Evolutionary conservation across 2,797 vertebrate genomes (phyloP), one percentile per base, ranked within the genome.

Genomic region (Pseudochromis fuscus): DNA sequence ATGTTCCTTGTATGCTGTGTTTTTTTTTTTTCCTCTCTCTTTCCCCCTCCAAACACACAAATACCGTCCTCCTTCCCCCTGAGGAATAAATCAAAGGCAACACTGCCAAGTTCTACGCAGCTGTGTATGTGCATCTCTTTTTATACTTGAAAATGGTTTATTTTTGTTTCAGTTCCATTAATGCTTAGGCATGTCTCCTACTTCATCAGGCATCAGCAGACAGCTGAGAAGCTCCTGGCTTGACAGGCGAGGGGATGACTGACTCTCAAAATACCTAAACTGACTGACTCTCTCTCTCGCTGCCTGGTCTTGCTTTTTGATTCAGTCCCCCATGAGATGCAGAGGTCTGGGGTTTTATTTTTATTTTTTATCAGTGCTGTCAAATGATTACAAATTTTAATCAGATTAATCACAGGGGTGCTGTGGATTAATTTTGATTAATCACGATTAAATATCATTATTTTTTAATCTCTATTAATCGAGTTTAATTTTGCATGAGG

Each of bases 41-140:
- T 18, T n/a, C 52, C 13, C 45, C 42, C 53, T 67, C 72, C 66
- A 67, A 84, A 87, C 72, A 77, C 75, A 82, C 72, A 79, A 89
- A 89, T 67, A 77, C 73, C 33, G 70, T 86, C 84, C 82, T 87
- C 82, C 76, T 81, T 81, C 62, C 77, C 92, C 90, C 82, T 46
- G 79, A 91, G 90, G 89, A 91, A 93, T 90, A 91, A 92, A 93
- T 93, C 90, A 93, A 94, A 93, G 90, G 81, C 82, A 88, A 63
- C 72, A 50, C 78, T 87, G 85, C 84, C 76, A 80, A 90, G 84
- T 78, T 86, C 76, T 73, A 77, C 60, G 65, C 77, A 86, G 88
- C 91, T 87, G 82, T 71, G 79, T 75, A 58, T 87, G 77, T 63
- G 78, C 87, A 77, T 83, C 76, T 91, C 78, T 89, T 87, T 84